Base-by-base conservation (phyloP, 37 sponge, comb jelly and placozoan species). In the Aphrocallistes beatrix region DNA sequence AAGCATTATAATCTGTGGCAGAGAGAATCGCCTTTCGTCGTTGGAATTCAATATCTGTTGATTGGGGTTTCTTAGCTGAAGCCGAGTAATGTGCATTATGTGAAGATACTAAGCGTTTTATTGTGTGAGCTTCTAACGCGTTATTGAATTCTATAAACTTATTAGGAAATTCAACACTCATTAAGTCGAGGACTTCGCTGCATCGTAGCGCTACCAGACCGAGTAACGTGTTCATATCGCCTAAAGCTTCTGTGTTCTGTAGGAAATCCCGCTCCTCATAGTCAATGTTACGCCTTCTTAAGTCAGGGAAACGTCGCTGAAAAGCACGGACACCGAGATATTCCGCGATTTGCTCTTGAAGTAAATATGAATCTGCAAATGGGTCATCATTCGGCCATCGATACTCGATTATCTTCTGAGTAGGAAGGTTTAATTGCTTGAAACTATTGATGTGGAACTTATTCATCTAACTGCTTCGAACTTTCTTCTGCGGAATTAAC, bases 321-420 rank as follows among this genome's bases (percentile, higher is more conserved):
- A 95, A 92, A 38, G 93, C 91, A 38, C 92, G 84, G 1, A 95
- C 86, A 45, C 90, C 93, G 0, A 97, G 88, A 51, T 81, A 97
- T 81, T 94, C 98, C 37, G 87, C 89, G 34, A 95, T 88, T 39
- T 94, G 94, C 81, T 97, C 98, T 87, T 97, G 98, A 0, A 97
- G 91, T 42, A 97, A 87, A 87, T 85, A 97, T 51, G 86, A 89
- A 40, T 94, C 92, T 16, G 91, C 90, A 3, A 51, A 37, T 0
- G 85, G 87, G 38, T 87, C 85, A 37, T 50, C 90, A n/a, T 84
- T 83, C 0, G 95, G 95, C 95, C 95, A 97, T 51, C 87, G 90
- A 69, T 94, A 97, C 88, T 97, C 99, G n/a, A 92, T 89, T 81
- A 94, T 84, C 36, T 38, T 81, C 30, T 83, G 84, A 0, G 93